Conservation (phyloP, 2,797 vertebrate species). For the Pangasius sanitwongsei region DNA sequence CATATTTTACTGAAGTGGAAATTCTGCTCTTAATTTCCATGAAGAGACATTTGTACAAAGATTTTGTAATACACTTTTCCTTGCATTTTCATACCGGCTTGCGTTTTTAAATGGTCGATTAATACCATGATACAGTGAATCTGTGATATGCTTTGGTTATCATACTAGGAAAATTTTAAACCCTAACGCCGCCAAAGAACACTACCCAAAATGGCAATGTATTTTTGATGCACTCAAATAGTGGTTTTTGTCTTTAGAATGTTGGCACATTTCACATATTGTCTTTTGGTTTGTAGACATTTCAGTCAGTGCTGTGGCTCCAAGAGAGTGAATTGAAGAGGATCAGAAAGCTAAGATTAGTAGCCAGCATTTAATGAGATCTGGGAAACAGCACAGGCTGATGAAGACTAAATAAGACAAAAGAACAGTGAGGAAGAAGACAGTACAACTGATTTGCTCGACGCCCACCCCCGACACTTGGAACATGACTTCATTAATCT, state of each 20-base stretch:
- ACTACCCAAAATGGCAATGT: background rate
- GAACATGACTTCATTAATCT: constrained; percentile 21
- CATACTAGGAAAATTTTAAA: background rate
- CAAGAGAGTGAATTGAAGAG: constrained; percentile 35
- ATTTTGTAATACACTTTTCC: background rate
- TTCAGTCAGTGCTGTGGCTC: constrained; percentile 19
- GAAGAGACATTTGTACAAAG: no score
- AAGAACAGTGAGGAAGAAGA: constrained; percentile 20
- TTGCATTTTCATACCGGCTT: background rate
- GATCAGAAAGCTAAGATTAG: constrained; percentile 29
- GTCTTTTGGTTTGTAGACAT: constrained; percentile 20
- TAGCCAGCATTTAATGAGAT: constrained; percentile 39
- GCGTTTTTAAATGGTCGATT: background rate
- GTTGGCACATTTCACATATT: constrained; percentile 25
- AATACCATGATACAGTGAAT: background rate
- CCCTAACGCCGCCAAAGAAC: background rate
- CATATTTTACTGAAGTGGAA: no score
- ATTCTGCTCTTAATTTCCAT: no score
- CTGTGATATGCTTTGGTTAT: background rate
- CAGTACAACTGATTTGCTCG: constrained; percentile 17
- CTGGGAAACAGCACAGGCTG: constrained; percentile 17
- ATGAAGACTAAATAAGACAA: constrained; percentile 42
- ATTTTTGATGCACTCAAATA: background rate
- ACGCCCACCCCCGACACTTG: constrained; percentile 5
- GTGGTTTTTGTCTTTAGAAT: constrained; percentile 25